Percentiles rank a stretch among this genome's conserved stretches.
These are phyloP conservation scores for Henricia sp. DNA, from an alignment of 53 echinoderm and acorn worm species.

Conservation along the genomic window DNA sequence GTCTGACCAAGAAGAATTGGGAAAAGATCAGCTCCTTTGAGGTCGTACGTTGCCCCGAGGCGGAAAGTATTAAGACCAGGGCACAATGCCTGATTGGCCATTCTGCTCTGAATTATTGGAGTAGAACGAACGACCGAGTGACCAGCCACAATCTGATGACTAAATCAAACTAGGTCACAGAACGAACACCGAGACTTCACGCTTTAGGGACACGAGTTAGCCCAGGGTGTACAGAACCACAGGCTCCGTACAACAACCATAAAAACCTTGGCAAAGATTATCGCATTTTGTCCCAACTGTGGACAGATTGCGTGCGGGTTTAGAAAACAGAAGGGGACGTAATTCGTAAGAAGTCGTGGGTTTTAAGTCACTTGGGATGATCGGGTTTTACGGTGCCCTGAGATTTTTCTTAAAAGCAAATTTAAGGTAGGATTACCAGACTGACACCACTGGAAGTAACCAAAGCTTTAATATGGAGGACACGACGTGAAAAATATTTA, in stretches of 20 bases:
- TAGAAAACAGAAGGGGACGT: conserved; percentile 19
- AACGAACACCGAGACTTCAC: conserved; percentile 1
- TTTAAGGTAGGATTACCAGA: conserved; percentile 55
- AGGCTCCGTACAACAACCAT: not conserved
- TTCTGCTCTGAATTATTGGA: conserved; percentile 37
- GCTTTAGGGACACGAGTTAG: not conserved
- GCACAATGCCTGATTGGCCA: conserved; percentile 9
- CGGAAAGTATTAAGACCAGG: conserved; percentile 13
- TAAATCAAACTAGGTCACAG: conserved; percentile 30
- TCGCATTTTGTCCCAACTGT: conserved; percentile 33
- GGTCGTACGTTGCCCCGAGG: conserved; percentile 23
- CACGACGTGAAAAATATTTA: conserved; percentile 60
- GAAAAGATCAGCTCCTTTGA: conserved; percentile 40
- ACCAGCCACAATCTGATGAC: not conserved
- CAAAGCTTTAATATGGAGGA: conserved; percentile 53
- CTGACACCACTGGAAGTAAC: conserved; percentile 43
- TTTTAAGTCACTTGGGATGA: conserved; percentile 33
- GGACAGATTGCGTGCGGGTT: not conserved
- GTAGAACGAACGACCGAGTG: conserved; percentile 51
- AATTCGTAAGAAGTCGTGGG: conserved; percentile 25
- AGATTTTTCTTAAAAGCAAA: conserved; percentile 61
- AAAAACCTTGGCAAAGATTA: conserved; percentile 38
- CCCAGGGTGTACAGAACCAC: not conserved
- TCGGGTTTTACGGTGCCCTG: conserved; percentile 43
- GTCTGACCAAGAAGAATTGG: conserved; percentile 35